These are phyloP conservation scores for Luperina testacea DNA, from an alignment of 2,888 invertebrate species.

Conservation along the genomic window DNA sequence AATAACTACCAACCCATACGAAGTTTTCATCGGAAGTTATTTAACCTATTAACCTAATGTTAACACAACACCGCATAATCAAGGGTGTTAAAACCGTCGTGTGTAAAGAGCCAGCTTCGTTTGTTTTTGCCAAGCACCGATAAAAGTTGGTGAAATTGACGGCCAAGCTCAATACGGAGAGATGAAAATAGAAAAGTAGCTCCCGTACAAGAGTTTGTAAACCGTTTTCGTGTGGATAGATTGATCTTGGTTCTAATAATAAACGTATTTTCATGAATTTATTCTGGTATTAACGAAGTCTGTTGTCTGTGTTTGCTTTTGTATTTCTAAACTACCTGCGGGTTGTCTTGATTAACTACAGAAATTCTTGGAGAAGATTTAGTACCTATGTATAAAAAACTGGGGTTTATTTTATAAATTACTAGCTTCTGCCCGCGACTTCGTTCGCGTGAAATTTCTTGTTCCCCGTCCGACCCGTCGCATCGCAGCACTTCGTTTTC, in stretches of 20 bases:
- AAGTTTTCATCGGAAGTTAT: conserved; percentile 28
- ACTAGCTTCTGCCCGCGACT: background rate
- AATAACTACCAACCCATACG: background rate
- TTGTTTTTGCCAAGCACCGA: conserved; percentile 27
- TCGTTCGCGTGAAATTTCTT: too few species aligned
- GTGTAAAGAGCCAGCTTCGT: conserved; percentile 19
- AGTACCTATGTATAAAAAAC: too few species aligned
- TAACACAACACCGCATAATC: conserved; percentile 16
- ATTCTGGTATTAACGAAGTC: background rate
- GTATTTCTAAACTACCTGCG: background rate
- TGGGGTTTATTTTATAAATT: background rate
- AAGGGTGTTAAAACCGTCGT: conserved; percentile 23
- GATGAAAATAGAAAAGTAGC: conserved; percentile 46
- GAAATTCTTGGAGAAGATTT: background rate
- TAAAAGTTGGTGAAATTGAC: conserved; percentile 31
- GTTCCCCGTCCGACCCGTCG: too few species aligned
- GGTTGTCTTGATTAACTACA: background rate
- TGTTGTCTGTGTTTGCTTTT: conserved; percentile 5
- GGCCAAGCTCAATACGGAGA: conserved; percentile 21
- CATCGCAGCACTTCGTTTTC: too few species aligned
- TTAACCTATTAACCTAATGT: conserved; percentile 37
- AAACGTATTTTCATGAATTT: conserved; percentile 21
- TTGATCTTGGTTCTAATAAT: conserved; percentile 14
- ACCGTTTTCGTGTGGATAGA: conserved; percentile 15
- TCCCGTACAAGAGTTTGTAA: conserved; percentile 18